Evolutionary conservation across 2,113 vertebrate species (phyloP), one percentile per base, ranked within the genome.

Genomic region (Ciconia maguari): DNA sequence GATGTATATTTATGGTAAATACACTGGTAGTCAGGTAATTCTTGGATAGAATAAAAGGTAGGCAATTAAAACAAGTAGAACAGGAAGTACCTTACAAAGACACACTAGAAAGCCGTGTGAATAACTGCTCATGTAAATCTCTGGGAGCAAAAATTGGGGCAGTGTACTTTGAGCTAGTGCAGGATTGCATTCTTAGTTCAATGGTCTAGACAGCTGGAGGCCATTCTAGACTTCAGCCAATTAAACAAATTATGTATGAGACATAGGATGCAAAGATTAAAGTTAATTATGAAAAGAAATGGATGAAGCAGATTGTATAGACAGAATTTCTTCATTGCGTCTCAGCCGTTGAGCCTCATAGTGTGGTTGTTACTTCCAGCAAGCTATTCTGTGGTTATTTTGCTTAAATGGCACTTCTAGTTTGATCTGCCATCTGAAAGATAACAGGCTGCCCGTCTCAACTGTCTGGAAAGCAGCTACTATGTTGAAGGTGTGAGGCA

Each of bases 161-260:
- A 88, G 13, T 22, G 10, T 78, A 51, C 80, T 91, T 94, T 34
- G 76, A 94, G 94, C 46, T 84, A 54, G n/a, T 89, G 32, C 64
- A 64, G 72, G 9, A 42, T 83, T 95, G 80, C 69, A 55, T 94
- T 91, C 89, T 94, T 94, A 74, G 51, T 95, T 87, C 83, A 92
- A 12, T 92, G 83, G 93, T 94, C 94, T 96, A 95, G 96, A 96
- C 95, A 95, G 91, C 94, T 94, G 83, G 76, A 94, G 87, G 91
- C 91, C 66, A 71, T 92, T 90, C 83, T 84, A 92, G 80, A 87
- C 83, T 91, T 78, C 86, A 96, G 19, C 76, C 83, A 94, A 89
- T 94, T 96, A 97, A 94, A 82, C 89, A 97, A 96, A 95, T 94
- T 87, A 95, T 89, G 58, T 92, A 69, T 95, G 94, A 96, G 91